phyloP scores from a whole-genome alignment of 1,140 invertebrate genomes.

The Conopomorpha cramerella region DNA sequence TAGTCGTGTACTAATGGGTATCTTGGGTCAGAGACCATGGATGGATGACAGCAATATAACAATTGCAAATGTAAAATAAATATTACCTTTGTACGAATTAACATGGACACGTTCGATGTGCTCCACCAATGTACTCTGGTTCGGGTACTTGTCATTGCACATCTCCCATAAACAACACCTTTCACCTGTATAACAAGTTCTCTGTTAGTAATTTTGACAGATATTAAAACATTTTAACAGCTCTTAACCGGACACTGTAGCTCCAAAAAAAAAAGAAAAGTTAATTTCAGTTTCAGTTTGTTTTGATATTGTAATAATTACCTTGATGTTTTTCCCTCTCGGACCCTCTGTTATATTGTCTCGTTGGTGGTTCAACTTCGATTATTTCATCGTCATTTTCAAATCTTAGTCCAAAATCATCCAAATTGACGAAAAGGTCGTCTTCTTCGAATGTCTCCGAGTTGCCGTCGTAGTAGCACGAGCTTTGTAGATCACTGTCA shows the following conservation, averaged over 20 bases:
- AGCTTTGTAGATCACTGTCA: slow-evolving; percentile 41
- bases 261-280: too few species aligned
- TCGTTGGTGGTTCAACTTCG: slow-evolving; percentile 5
- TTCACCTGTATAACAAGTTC: slow-evolving; percentile 50
- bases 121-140: slow-evolving; percentile 79
- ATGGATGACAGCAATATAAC: too few species aligned
- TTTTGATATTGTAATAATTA: too few species aligned
- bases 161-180: slow-evolving; percentile 81
- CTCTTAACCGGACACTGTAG: too few species aligned
- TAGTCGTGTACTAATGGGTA: too few species aligned
- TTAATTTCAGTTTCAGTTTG: too few species aligned
- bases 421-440: slow-evolving; percentile 44
- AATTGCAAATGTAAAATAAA: slow-evolving; percentile 5
- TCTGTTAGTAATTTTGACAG: too few species aligned
- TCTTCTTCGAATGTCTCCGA: slow-evolving; percentile 48
- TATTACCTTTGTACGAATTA: slow-evolving; percentile 73
- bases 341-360: slow-evolving; percentile 13
- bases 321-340: slow-evolving; percentile 36
- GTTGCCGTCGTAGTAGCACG: slow-evolving; percentile 43
- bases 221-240: too few species aligned
- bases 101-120: slow-evolving; percentile 93
- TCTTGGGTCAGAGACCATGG: too few species aligned
- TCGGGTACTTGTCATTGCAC: slow-evolving; percentile 78
- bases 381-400: slow-evolving; percentile 23
- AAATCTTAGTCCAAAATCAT: slow-evolving; percentile 38